Evolutionary conservation across 1,140 invertebrate genomes (phyloP), one percentile per base, ranked within the genome.

Genomic region (Lepidurus packardi): DNA sequence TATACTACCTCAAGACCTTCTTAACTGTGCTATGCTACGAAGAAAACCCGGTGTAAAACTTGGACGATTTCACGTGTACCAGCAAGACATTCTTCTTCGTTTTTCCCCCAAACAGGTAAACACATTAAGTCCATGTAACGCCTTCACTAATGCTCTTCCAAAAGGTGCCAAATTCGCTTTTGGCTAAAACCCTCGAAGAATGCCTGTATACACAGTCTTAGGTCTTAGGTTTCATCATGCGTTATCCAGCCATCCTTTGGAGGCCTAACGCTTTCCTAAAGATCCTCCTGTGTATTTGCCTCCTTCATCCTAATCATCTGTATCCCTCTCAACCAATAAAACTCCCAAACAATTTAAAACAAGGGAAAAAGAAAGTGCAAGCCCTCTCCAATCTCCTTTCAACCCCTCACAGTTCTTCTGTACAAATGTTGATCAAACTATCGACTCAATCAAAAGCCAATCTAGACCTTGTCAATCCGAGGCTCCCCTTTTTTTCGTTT

Each of bases 371-470:
- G 13, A 65, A 65, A 65, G 6, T 7, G 21, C 16, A 16, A 21
- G 9, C 13, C 53, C 53, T 65, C 21, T 65, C 21, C 53, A 65
- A 65, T 7, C 7, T 9, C 8, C 21, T 65, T 65, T 65, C 53
- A 16, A 65, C 53, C 53, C 16, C 53, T 65, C 53, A 21, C 53
- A 65, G 53, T 65, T 21, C 13, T 21, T 65, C 53, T 65, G 53
- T 65, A 65, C 13, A 65, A 65, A 65, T 65, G 53, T 65, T 65
- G 16, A 65, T 65, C 53, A 65, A 65, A 65, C 21, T 65, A 65
- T 65, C 21, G 53, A 65, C 53, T 65, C 53, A 65, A 65, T 65
- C 53, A 65, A 65, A 65, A 65, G 53, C 53, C 53, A 65, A 65
- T 65, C 53, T 65, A 65, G 53, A 65, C 16, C 53, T 65, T 65